A percentile compares a stretch with the other conserved stretches of the same genome.
phyloP scores from a whole-genome alignment of 2,113 vertebrate genomes.

The Apaloderma vittatum region DNA sequence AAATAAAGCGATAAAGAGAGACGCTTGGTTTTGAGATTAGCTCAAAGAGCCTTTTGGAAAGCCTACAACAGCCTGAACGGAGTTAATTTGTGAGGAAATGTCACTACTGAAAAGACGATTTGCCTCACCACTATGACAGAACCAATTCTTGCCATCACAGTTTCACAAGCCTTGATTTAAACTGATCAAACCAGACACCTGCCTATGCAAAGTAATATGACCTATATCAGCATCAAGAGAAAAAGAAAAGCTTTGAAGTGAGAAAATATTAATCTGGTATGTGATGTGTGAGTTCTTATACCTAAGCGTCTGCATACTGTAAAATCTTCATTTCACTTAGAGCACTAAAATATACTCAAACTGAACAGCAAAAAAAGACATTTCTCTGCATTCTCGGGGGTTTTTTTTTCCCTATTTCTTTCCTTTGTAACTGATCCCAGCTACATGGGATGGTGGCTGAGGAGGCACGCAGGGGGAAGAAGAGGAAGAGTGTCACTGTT shows the following conservation, averaged over 20 bases:
- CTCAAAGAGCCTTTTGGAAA: constrained; percentile 57
- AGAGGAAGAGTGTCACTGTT: not conserved
- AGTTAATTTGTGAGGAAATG: constrained; percentile 50
- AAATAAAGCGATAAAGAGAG: not conserved
- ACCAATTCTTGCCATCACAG: constrained; percentile 38
- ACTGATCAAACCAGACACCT: constrained; percentile 62
- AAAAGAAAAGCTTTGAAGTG: constrained; percentile 62
- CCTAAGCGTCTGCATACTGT: constrained; percentile 26
- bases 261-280: constrained; percentile 56
- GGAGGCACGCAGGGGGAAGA: not conserved
- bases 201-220: constrained; percentile 34
- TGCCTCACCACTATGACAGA: not conserved
- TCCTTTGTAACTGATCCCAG: not conserved
- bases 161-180: constrained; percentile 64
- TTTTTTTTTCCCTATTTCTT: not conserved
- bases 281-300: constrained; percentile 20
- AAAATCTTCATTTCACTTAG: constrained; percentile 48
- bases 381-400: not conserved
- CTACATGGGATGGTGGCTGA: not conserved
- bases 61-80: not conserved
- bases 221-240: constrained; percentile 48
- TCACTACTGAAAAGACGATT: constrained; percentile 51
- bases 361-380: constrained; percentile 10
- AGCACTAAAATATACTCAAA: constrained; percentile 33
- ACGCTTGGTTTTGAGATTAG: constrained; percentile 47